These are phyloP conservation scores for Petrocephalus schoutedeni DNA, from an alignment of 2,797 vertebrate species.

Conservation along the genomic window DNA sequence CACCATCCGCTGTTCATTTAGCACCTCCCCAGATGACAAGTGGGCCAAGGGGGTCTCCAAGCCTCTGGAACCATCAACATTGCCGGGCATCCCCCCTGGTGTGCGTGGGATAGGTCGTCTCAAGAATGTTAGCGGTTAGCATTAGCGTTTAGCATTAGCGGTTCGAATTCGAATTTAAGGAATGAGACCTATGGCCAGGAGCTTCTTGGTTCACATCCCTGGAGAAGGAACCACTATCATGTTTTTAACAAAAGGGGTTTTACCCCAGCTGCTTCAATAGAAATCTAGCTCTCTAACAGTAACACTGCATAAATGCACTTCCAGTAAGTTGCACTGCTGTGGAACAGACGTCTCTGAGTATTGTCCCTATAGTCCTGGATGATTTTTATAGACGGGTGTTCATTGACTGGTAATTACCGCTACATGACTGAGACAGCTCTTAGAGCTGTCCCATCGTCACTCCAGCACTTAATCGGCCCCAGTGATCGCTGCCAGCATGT, in stretches of 20 bases:
- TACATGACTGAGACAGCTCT: slow-evolving; percentile 74
- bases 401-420: slow-evolving; percentile 76
- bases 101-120: not conserved
- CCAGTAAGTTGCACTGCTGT: not conserved
- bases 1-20: slow-evolving; percentile 93
- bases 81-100: not conserved
- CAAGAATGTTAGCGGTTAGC: not conserved
- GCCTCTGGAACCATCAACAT: not conserved
- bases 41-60: slow-evolving; percentile 78
- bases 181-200: not conserved
- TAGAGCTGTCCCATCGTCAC: slow-evolving; percentile 68
- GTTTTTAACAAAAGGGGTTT: not conserved
- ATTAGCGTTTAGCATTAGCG: not conserved
- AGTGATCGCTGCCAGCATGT: slow-evolving; percentile 63
- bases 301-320: not conserved
- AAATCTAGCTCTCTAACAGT: not conserved
- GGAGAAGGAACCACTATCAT: not conserved
- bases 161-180: not conserved
- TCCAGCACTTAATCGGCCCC: slow-evolving; percentile 69
- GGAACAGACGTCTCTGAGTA: too few relatives aligned
- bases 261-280: not conserved
- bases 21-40: slow-evolving; percentile 87
- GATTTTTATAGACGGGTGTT: slow-evolving; percentile 49
- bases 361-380: slow-evolving; percentile 60
- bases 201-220: not conserved